These are phyloP conservation scores for Cotesia typhae DNA, from an alignment of 1,140 invertebrate species.

Conservation along the genomic window DNA sequence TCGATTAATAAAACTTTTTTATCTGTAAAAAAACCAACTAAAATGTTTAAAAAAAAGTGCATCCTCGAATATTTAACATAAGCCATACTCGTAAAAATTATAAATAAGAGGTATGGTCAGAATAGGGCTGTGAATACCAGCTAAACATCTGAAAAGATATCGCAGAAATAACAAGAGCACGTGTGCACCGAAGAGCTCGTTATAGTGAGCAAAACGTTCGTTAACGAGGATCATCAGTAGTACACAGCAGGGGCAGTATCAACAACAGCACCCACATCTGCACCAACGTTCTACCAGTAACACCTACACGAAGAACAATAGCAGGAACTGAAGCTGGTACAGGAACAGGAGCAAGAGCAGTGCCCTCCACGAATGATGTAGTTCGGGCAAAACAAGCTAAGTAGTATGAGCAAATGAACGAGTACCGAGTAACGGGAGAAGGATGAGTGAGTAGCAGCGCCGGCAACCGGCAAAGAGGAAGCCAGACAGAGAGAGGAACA, in stretches of 20 bases:
- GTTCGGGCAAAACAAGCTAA: too few species aligned
- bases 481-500: background rate
- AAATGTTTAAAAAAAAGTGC: too few species aligned
- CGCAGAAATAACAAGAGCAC: conserved; percentile 8
- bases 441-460: background rate
- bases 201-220: conserved; percentile 25
- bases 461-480: background rate
- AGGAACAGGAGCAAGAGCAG: background rate
- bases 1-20: too few species aligned
- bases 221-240: conserved; percentile 28
- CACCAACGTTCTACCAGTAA: background rate
- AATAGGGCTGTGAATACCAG: background rate
- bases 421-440: background rate
- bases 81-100: background rate
- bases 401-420: background rate
- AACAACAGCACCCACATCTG: background rate
- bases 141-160: conserved; percentile 24
- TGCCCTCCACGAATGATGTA: background rate
- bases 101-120: background rate
- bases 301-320: background rate
- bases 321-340: too few species aligned
- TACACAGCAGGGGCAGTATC: conserved; percentile 2
- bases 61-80: too few species aligned
- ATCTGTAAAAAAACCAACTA: too few species aligned
- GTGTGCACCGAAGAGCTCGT: conserved; percentile 19